Evolutionary conservation across 1,140 invertebrate species (phyloP), one percentile per base, ranked within the genome.

Genomic region (Drosophila nebulosa): DNA sequence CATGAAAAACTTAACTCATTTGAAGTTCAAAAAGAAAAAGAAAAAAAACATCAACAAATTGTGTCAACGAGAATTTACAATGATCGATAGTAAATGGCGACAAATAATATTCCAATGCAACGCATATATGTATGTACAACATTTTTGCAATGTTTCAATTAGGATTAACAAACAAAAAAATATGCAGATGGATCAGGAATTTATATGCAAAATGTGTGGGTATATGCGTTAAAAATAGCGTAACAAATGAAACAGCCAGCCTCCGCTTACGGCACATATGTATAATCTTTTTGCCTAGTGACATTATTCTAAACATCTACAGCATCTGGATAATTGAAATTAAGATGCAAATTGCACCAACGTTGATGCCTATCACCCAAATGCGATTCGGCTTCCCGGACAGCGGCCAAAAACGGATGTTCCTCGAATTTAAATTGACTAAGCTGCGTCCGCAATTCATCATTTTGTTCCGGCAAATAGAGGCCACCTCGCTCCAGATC

Each of bases 341-440:
- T 80, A 6, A 91, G 70, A 73, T 89, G 89, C 16, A 91, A 59
- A 9, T 84, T 72, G 58, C 89, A 91, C 90, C 90, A 91, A 46
- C 75, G 73, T 14, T 63, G 69, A 51, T 91, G 90, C 46, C 78
- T 80, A 6, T 81, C 74, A 18, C 84, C 89, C 55, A 89, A 26
- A 16, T 70, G 4, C 14, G 62, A 75, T 61, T 91, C 90, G 3
- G 64, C 60, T 4, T 67, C 70, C 7, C 85, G 78, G 27, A 91
- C 74, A 0, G 90, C 86, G n/a, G 53, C 39, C 22, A 91, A 64
- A 65, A 91, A 91, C 12, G 78, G 71, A 79, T 83, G 71, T 35
- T 60, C 22, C 0, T 69, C 64, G 12, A 78, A 89, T 58, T 91
- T 78, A 22, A 89, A 79, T 69, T 81, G 79, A 10, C 58, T 22